These are phyloP conservation scores for Atlantisia rogersi DNA, from an alignment of 2,113 vertebrate genomes.

Conservation along the genomic window DNA sequence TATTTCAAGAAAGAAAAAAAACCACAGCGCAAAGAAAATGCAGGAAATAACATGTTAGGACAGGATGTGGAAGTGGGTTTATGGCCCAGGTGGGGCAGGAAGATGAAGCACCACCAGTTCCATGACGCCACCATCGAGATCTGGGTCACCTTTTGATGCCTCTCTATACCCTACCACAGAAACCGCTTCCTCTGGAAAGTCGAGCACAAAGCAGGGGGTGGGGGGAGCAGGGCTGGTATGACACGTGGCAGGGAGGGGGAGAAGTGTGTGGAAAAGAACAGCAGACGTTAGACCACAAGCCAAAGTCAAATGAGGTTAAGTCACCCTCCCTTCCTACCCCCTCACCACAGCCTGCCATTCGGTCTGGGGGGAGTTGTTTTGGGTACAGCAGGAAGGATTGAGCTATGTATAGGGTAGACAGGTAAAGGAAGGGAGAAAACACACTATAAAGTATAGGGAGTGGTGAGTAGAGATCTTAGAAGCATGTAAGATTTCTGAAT, in stretches of 20 bases:
- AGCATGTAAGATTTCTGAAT: neutral
- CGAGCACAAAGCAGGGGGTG: neutral
- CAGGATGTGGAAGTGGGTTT: slow-evolving; percentile 49
- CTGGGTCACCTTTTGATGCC: slow-evolving; percentile 67
- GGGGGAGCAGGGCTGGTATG: neutral
- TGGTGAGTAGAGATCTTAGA: neutral
- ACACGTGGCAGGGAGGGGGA: neutral
- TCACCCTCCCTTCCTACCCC: neutral
- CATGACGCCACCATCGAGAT: slow-evolving; percentile 63
- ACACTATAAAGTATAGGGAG: neutral
- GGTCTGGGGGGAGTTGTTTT: neutral
- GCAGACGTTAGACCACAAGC: slow-evolving; percentile 69
- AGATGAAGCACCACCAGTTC: slow-evolving; percentile 41
- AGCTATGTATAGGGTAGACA: neutral
- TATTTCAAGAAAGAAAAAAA: neutral
- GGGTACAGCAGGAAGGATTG: neutral
- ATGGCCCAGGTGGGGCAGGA: slow-evolving; percentile 54
- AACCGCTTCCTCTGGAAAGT: slow-evolving; percentile 80
- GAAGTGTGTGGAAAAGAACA: neutral
- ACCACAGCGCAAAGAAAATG: neutral
- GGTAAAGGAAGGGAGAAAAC: neutral
- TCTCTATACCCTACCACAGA: neutral
- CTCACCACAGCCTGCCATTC: neutral
- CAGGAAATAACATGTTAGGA: slow-evolving; percentile 31
- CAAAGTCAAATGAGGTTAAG: neutral